Evolutionary conservation across 1,140 invertebrate species (phyloP).

Genomic region (Spodoptera litura): DNA sequence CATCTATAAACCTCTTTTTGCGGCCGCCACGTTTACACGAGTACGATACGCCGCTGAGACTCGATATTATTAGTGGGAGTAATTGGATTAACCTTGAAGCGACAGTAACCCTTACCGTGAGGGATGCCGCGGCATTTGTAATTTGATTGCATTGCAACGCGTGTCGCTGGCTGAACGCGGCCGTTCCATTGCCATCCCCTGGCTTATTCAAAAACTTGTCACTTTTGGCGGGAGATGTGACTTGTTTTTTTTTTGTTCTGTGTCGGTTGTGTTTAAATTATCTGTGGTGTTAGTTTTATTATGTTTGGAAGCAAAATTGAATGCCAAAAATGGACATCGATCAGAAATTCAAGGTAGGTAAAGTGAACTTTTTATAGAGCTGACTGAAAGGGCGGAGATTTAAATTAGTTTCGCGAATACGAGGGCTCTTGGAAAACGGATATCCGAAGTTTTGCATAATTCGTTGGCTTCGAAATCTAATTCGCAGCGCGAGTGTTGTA

Average conservation of each 20-base stretch:
- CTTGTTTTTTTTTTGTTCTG: background rate
- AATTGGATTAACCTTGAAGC: conserved; percentile 84
- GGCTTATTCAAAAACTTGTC: conserved; percentile 24
- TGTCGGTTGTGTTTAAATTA: conserved; percentile 22
- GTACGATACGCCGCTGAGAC: conserved; percentile 25
- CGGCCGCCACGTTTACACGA: conserved; percentile 27
- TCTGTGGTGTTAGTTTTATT: conserved; percentile 8
- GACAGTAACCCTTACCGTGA: conserved; percentile 76
- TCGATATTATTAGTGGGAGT: conserved; percentile 71
- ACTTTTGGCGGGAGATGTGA: conserved; percentile 53
- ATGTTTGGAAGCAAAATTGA: conserved; percentile 82
- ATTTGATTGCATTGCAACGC: conserved; percentile 68
- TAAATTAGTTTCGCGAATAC: conserved; percentile 9
- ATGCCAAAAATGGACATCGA: conserved; percentile 75
- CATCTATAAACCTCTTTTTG: conserved; percentile 31
- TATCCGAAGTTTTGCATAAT: conserved; percentile 27
- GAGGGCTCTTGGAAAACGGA: conserved; percentile 19
- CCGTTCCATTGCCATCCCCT: background rate
- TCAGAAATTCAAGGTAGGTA: conserved; percentile 61
- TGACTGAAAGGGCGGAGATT: background rate
- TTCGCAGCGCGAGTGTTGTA: background rate
- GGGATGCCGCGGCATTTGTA: conserved; percentile 67
- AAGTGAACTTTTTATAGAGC: background rate
- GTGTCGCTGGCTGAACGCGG: conserved; percentile 39
- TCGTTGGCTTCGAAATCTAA: background rate